Base-by-base conservation (phyloP, 2,113 vertebrate genomes). In the Psilopsiagon aymara region DNA sequence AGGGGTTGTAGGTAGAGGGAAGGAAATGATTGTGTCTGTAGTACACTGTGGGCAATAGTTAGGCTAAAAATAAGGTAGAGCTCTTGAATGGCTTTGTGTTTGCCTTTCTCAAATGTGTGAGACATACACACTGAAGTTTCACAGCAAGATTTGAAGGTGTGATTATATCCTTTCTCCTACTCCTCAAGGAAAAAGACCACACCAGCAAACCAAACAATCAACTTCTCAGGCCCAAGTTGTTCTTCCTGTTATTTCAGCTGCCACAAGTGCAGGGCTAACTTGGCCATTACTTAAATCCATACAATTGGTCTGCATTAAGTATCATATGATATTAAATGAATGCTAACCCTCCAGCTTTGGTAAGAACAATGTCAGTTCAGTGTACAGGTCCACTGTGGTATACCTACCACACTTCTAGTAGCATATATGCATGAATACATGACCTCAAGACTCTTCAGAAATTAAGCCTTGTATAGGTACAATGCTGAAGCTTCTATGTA, bases 231-330 rank as follows among this genome's bases (percentile, higher is more conserved):
- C 59, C 41, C 18, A 60, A 11, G 46, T 73, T 88, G 35, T 76
- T 90, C 49, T 90, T 79, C 67, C 69, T 94, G 80, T 88, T 84
- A 81, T 51, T 88, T 84, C 94, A 85, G 59, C 59, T 68, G 69
- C 57, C 47, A 63, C 41, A 57, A 84, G 55, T 71, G 43, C 59
- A 47, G 63, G 20, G 59, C 51, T 67, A 73, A 67, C 37, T 1
- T 1, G 51, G 18, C 17, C 17, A 13, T 35, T 81, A 35, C n/a
- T 67, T 49, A 33, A 55, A 84, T 93, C 74, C 25, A 27, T 91
- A 37, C 25, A 37, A 5, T 63, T 81, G 52, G 25, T 19, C 13
- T 73, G 17, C 31, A 29, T 55, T 67, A 93, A 73, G 29, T 93
- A 62, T 24, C 9, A 2, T 43, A 70, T 39, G 28, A 17, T 71